Percentiles rank a stretch among this genome's conserved stretches.
phyloP scores from a whole-genome alignment of 2,797 vertebrate species.

The Galagoides demidoff region DNA sequence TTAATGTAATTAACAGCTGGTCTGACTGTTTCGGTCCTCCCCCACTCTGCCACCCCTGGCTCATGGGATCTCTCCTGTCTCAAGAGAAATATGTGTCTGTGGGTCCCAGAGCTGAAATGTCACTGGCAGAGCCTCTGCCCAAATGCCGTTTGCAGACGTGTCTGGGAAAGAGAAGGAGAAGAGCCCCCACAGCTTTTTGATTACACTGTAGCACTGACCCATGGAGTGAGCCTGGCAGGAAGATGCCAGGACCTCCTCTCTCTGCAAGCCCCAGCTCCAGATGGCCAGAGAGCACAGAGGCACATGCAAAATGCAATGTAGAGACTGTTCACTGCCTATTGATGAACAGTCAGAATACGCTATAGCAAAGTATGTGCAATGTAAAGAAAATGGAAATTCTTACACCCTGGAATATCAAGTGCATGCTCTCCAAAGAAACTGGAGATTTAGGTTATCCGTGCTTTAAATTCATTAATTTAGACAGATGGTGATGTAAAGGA shows the following conservation, averaged over 20 bases:
- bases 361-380: not conserved
- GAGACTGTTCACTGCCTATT: not conserved
- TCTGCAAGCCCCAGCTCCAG: constrained; percentile 24
- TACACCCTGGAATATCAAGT: not conserved
- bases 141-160: not conserved
- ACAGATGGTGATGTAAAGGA: constrained; percentile 59
- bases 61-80: not conserved
- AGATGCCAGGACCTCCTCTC: not conserved
- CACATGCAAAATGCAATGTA: accelerated
- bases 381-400: not conserved
- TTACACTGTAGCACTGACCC: constrained; percentile 43
- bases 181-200: constrained; percentile 36
- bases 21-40: not conserved
- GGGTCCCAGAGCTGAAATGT: not conserved
- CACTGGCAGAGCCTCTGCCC: not conserved
- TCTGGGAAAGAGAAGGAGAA: constrained; percentile 52
- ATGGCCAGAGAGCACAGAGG: constrained; percentile 39
- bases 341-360: not conserved
- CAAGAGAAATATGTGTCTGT: not conserved
- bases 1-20: not conserved
- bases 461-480: constrained; percentile 64
- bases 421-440: constrained; percentile 16
- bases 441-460: not conserved
- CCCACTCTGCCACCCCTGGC: not conserved
- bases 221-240: not conserved